Percentiles rank a stretch among this genome's conserved stretches.
Evolutionary conservation across 2,113 vertebrate species (phyloP).

Genomic region (Spermophilus dauricus): DNA sequence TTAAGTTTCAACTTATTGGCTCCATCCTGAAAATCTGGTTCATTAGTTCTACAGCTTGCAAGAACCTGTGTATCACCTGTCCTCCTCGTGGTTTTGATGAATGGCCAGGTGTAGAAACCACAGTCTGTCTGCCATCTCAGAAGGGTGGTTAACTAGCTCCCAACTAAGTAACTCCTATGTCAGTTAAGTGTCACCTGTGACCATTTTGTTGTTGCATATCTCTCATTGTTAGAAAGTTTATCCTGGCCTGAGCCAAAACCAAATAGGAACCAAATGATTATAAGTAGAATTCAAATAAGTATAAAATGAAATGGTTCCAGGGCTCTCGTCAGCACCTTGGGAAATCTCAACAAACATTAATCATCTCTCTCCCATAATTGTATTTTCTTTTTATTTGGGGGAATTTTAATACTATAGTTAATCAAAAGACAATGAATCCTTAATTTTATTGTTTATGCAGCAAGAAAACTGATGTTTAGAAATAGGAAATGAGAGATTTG

Average conservation of each 20-base stretch:
- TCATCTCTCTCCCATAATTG: neutral
- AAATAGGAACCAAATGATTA: neutral
- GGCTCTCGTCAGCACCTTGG: neutral
- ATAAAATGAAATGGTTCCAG: neutral
- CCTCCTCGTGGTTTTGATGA: neutral
- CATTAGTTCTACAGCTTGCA: neutral
- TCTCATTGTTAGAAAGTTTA: neutral
- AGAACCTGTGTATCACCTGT: neutral
- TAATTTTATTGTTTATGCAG: slow-evolving; percentile 5
- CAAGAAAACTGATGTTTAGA: neutral
- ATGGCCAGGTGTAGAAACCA: neutral
- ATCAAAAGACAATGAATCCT: neutral
- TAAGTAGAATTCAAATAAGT: slow-evolving; percentile 13
- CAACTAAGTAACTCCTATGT: neutral
- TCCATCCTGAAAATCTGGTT: neutral
- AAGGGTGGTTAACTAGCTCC: neutral
- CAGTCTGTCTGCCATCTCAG: neutral
- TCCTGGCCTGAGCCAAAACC: neutral
- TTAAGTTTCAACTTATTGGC: neutral
- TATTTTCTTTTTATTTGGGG: neutral
- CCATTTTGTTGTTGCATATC: neutral
- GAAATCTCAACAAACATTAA: slow-evolving; percentile 29
- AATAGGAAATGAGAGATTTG: neutral
- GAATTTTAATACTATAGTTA: slow-evolving; percentile 13
- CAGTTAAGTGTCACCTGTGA: neutral